phyloP scores from a whole-genome alignment of 2,797 vertebrate genomes.

The Psittacula echo region DNA sequence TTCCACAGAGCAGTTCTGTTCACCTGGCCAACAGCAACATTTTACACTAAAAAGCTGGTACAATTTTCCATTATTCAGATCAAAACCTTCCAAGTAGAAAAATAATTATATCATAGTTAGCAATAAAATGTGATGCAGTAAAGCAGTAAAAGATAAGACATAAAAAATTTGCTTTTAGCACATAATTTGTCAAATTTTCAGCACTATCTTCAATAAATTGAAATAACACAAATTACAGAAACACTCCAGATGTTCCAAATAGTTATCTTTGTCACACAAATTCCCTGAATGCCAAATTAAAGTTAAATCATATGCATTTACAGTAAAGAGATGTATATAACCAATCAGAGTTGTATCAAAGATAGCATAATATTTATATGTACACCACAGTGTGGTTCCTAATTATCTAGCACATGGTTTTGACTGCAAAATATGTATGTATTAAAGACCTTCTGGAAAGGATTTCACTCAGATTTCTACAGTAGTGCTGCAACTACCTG shows the following conservation, averaged over 20 bases:
- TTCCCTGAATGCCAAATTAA: not conserved
- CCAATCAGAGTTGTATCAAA: not conserved
- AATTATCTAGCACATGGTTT: not conserved
- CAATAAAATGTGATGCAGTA: not conserved
- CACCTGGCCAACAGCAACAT: not conserved
- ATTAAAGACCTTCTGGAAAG: not conserved
- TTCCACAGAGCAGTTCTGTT: not conserved
- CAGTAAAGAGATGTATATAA: not conserved
- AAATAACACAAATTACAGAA: conserved; percentile 8
- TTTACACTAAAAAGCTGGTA: not conserved
- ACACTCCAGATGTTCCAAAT: not conserved
- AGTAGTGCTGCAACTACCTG: not conserved
- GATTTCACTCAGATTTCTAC: not conserved
- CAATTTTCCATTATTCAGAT: conserved; percentile 21
- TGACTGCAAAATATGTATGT: not conserved
- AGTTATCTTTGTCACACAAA: not conserved
- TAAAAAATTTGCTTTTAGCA: not conserved
- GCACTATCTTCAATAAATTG: not conserved
- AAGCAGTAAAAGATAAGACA: not conserved
- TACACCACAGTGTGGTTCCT: not conserved
- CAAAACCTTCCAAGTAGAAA: conserved; percentile 23
- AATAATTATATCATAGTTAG: conserved; percentile 5
- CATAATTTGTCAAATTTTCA: not conserved
- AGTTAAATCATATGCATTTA: not conserved
- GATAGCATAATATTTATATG: not conserved